Evolutionary conservation across 2,113 vertebrate species (phyloP).

Genomic region (Carassius carassius): DNA sequence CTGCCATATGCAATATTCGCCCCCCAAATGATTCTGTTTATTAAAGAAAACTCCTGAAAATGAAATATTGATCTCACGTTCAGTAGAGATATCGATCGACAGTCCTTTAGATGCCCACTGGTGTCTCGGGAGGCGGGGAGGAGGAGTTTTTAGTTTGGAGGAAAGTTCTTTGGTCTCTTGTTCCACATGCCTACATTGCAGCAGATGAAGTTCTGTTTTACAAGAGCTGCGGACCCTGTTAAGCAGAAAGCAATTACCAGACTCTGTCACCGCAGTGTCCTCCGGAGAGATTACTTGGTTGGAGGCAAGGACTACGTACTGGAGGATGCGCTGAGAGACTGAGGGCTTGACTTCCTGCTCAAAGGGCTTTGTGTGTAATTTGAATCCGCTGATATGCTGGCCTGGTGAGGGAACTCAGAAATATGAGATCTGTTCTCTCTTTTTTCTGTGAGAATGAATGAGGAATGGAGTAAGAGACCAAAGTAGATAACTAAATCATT

Average conservation of each 20-base stretch:
- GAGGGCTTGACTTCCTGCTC: constrained; percentile 48
- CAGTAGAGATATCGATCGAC: constrained; percentile 43
- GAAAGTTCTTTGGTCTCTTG: constrained; percentile 43
- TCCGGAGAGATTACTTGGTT: constrained; percentile 58
- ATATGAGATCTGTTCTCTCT: constrained; percentile 19
- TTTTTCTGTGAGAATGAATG: background rate
- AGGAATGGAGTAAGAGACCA: background rate
- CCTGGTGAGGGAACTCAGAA: constrained; percentile 9
- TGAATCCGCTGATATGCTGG: constrained; percentile 45
- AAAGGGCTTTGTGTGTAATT: constrained; percentile 49
- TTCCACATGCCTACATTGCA: constrained; percentile 38
- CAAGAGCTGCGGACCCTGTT: constrained; percentile 47
- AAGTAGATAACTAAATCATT: constrained; percentile 11
- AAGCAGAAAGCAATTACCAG: constrained; percentile 59
- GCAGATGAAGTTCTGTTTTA: constrained; percentile 51
- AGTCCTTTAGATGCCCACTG: constrained; percentile 35
- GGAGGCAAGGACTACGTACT: constrained; percentile 51
- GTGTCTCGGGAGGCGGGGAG: constrained; percentile 15
- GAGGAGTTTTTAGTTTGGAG: constrained; percentile 43
- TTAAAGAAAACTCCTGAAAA: constrained; percentile 56
- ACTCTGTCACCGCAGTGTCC: constrained; percentile 54
- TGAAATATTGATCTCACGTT: constrained; percentile 56
- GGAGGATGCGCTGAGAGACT: constrained; percentile 52
- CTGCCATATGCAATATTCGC: constrained; percentile 41
- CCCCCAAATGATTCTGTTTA: constrained; percentile 53